Evolutionary conservation across 2,797 vertebrate genomes (phyloP), one percentile per base, ranked within the genome.

Genomic region (Myotis myotis): DNA sequence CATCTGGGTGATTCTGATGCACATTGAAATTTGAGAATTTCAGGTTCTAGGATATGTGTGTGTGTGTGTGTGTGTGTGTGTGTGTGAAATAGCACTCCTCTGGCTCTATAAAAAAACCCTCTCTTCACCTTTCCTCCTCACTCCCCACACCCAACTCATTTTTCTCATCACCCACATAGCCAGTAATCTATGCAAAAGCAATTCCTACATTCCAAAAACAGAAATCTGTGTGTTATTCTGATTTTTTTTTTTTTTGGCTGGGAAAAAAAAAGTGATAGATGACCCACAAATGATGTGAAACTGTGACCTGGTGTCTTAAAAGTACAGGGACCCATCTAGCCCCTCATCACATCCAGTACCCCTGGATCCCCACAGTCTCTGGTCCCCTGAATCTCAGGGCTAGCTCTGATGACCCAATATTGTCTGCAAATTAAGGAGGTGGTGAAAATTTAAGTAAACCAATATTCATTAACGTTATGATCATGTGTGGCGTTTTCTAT

Each of bases 401-500:
- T 86, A 30, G 8, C 22, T 95, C 75, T 62, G 47, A 60, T 62
- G 44, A 78, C 30, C 38, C n/a, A 53, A 17, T 6, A 57, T 8
- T 30, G 44, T 41, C 83, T 41, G 66, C 25, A 68, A 84, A 25
- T 44, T 47, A 89, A 89, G 36, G 7, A 81, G 47, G 41, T 19
- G 4, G 41, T 82, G 41, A 89, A 66, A 89, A 47, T 87, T 71
- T 72, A 64, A 93, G 85, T 66, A 81, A 97, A 97, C n/a, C 22
- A 3, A 30, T 82, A 57, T 94, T 97, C 93, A 83, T 95, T 91
- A 96, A 19, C 66, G 20, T 95, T 1, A 16, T 13, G 76, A 95
- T 96, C 76, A 20, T 71, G 55, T 9, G 80, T 85, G 96, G 94
- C 87, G 70, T 81, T 68, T 95, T 93, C 90, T 70, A 30, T 97